phyloP scores from a whole-genome alignment of 2,888 invertebrate species.

The Macrophya annulata region DNA sequence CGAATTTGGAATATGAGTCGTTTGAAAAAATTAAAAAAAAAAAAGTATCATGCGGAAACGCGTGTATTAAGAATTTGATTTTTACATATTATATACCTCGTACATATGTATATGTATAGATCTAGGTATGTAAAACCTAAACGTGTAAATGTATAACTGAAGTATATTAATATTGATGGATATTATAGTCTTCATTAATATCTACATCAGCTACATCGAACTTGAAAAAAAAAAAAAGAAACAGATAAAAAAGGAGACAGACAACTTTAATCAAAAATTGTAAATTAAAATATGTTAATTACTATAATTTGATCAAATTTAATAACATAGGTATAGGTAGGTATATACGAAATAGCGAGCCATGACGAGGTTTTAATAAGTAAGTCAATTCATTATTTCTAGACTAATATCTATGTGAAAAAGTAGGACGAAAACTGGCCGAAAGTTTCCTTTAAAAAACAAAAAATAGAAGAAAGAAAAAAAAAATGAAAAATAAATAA shows the following conservation, averaged over 20 bases:
- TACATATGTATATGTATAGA: no score
- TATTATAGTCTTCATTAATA: no score
- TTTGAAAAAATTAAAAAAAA: no score
- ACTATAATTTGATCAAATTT: neutral
- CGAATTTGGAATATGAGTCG: no score
- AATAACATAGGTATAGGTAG: neutral
- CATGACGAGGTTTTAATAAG: slow-evolving; percentile 18
- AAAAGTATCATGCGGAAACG: no score
- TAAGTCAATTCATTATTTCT: slow-evolving; percentile 17
- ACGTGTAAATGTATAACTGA: no score
- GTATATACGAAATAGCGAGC: neutral
- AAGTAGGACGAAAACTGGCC: slow-evolving; percentile 32
- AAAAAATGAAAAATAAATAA: neutral
- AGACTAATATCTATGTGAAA: neutral
- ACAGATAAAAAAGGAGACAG: neutral
- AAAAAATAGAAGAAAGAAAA: neutral
- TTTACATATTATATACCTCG: no score
- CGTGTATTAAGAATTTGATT: no score
- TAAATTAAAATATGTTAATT: slow-evolving; percentile 25
- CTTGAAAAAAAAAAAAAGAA: neutral
- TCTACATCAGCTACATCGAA: neutral
- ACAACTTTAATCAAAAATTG: neutral
- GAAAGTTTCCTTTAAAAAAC: slow-evolving; percentile 21
- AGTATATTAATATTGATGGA: no score
- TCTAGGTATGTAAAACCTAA: no score